Evolutionary conservation across 2,888 invertebrate genomes (phyloP).

Genomic region (Cyrtodaria siliqua): DNA sequence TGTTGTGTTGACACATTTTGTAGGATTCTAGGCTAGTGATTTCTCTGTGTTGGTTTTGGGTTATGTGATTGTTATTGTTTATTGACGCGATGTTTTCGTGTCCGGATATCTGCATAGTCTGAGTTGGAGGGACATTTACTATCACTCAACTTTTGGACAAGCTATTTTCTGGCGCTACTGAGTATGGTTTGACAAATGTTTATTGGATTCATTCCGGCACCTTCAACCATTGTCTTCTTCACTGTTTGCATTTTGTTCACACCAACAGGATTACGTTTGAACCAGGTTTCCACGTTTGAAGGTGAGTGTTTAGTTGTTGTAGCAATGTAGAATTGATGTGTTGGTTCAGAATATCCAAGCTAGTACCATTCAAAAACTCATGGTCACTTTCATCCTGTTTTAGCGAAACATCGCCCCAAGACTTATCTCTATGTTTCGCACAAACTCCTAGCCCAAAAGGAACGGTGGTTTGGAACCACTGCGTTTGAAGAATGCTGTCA

Average conservation of each 20-base stretch:
- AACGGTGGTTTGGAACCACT: constrained; percentile 45
- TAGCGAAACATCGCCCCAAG: too few species aligned
- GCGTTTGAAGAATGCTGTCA: constrained; percentile 31
- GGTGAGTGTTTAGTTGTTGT: constrained; percentile 26
- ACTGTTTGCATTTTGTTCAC: constrained; percentile 24
- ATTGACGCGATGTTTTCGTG: too few species aligned
- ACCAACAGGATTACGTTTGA: constrained; percentile 34
- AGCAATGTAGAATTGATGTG: constrained; percentile 43
- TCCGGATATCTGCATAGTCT: too few species aligned
- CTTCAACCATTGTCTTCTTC: constrained; percentile 24
- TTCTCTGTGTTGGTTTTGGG: too few species aligned
- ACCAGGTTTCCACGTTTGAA: constrained; percentile 20
- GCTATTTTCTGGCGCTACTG: constrained; percentile 42
- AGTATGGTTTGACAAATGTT: constrained; percentile 34
- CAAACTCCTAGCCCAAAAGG: too few species aligned
- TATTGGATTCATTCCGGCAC: background rate
- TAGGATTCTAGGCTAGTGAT: too few species aligned
- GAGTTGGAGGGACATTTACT: too few species aligned
- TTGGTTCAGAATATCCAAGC: constrained; percentile 8
- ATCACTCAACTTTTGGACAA: constrained; percentile 40
- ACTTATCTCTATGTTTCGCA: too few species aligned
- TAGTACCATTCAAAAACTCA: too few species aligned
- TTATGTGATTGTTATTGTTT: too few species aligned
- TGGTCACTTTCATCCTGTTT: too few species aligned
- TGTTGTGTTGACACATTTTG: too few species aligned